A percentile compares a stretch with the other conserved stretches of the same genome.
phyloP scores from a whole-genome alignment of 1,140 invertebrate species.

The Pygmarrhopalites habei region DNA sequence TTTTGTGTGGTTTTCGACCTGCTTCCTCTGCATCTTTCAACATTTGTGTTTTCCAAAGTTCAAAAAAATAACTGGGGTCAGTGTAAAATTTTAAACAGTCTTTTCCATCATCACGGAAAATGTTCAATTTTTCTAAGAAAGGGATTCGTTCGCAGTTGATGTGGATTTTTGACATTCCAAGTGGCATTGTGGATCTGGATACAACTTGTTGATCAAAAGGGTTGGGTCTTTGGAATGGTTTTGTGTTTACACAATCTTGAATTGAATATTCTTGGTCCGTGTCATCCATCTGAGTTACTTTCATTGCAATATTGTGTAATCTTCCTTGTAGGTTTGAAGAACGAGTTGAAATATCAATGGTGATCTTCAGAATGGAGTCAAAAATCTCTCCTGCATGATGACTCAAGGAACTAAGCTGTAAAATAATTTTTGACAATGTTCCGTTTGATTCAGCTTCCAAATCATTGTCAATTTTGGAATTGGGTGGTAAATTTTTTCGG shows the following conservation, averaged over 20 bases:
- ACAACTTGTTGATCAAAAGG: constrained; percentile 96
- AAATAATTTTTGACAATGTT: constrained; percentile 69
- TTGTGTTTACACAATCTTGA: constrained; percentile 92
- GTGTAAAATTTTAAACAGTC: constrained; percentile 98
- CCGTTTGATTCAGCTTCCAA: constrained; percentile 95
- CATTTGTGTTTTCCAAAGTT: constrained; percentile 96
- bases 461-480: constrained; percentile 76
- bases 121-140: constrained; percentile 87
- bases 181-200: constrained; percentile 85
- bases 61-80: constrained; percentile 98
- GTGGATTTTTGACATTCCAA: constrained; percentile 91
- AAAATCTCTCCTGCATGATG: constrained; percentile 97
- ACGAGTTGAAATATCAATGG: constrained; percentile 70
- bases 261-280: constrained; percentile 92
- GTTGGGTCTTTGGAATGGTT: constrained; percentile 87
- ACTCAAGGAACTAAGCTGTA: constrained; percentile 53
- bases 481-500: constrained; percentile 73
- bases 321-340: constrained; percentile 81
- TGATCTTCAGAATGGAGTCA: constrained; percentile 82
- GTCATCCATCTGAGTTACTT: constrained; percentile 90
- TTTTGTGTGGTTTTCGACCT: constrained; percentile 60
- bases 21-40: constrained; percentile 89
- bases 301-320: constrained; percentile 85
- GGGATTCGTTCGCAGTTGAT: constrained; percentile 85
- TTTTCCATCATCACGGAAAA: constrained; percentile 85